These are phyloP conservation scores for Scaptomyza hsui DNA, from an alignment of 1,140 invertebrate genomes.

Conservation along the genomic window DNA sequence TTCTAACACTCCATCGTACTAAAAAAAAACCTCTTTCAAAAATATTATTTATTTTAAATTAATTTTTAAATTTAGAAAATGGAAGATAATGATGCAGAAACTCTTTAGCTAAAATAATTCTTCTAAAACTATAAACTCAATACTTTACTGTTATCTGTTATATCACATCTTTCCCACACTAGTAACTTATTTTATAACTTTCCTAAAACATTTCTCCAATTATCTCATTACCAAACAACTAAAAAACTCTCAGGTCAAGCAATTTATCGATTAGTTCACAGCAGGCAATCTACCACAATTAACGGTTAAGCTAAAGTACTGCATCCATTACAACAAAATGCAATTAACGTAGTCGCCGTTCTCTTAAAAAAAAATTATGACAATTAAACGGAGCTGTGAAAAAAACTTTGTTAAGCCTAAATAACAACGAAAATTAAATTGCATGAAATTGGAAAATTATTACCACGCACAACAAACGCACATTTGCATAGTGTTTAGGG, in stretches of 20 bases:
- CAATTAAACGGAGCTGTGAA: conserved; percentile 52
- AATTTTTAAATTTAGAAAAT: no score
- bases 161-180: background rate
- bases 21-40: no score
- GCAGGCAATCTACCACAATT: background rate
- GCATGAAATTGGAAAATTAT: conserved; percentile 82
- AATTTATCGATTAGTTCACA: background rate
- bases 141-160: no score
- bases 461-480: conserved; percentile 38
- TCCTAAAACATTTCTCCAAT: no score
- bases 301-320: conserved; percentile 54
- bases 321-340: conserved; percentile 53
- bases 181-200: background rate
- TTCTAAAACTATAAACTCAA: no score
- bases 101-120: no score
- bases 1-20: no score
- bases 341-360: conserved; percentile 51
- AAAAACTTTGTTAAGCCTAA: conserved; percentile 34
- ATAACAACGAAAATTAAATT: conserved; percentile 77
- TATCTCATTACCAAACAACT: background rate
- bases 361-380: conserved; percentile 22
- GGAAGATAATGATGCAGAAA: no score
- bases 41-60: no score
- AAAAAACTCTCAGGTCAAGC: background rate
- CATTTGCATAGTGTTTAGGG: conserved; percentile 63